Base-by-base conservation (phyloP, 2,888 invertebrate species). In the Chrysolina haemoptera region DNA sequence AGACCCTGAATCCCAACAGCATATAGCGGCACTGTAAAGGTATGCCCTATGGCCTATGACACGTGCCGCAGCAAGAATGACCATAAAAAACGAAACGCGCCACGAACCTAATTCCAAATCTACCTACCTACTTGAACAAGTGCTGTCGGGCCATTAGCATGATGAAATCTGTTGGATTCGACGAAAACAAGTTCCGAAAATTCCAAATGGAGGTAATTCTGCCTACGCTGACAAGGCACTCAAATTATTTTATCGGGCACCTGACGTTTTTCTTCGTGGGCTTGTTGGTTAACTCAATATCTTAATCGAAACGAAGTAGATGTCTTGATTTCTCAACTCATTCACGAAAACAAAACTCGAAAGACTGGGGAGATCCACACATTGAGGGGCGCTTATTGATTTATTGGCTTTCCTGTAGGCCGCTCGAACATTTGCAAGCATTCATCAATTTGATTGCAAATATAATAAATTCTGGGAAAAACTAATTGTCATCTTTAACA, bases 121-220 rank as follows among this genome's bases (percentile, higher is more conserved):
- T 53, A 53, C 53, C 53, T 53, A 53, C 53, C 53, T 53, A 53
- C 20, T 53, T 12, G 53, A 53, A 53, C 53, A 53, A 20, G 53
- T 53, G 20, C 53, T 12, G 20, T 20, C 18, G 20, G 53, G 3
- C 53, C 53, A 53, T 18, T 53, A 53, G 53, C 20, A 53, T 53
- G 53, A 53, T 20, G 53, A 53, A 53, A 53, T 53, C 53, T 53
- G 53, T 53, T 53, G 53, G 20, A 53, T 53, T 53, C 53, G 53
- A 22, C 4, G 53, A 53, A 53, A 53, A 22, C 53, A 53, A 20
- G 53, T 53, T 53, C 18, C 53, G 20, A 22, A 53, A 12, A 53
- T 53, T 53, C 22, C 12, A 20, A 53, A 53, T 53, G 53, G 22
- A 53, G 20, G 53, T 53, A 53, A 53, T 18, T 53, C 53, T 53